Percentiles rank a stretch among this genome's conserved stretches.
phyloP scores from a whole-genome alignment of 2,113 vertebrate species.

The Tychaedon coryphoeus region DNA sequence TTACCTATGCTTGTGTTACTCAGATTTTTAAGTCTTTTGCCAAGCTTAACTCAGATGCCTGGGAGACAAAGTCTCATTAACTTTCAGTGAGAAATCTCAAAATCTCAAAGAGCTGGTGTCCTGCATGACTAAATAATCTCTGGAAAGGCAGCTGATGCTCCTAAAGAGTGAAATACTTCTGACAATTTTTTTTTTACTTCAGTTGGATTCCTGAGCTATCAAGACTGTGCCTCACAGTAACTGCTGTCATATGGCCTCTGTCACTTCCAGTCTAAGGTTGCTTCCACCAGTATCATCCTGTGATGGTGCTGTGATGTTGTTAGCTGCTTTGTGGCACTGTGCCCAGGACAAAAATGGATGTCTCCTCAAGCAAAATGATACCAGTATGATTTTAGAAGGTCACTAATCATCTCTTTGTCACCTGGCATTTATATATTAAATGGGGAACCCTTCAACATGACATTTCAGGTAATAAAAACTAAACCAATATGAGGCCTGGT shows the following conservation, averaged over 20 bases:
- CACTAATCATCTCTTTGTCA: slow-evolving; percentile 16
- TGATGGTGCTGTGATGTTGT: background rate
- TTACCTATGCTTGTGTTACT: background rate
- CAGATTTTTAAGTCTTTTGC: background rate
- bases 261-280: background rate
- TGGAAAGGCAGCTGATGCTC: background rate
- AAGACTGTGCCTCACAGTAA: background rate
- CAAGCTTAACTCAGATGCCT: background rate
- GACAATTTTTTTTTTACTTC: background rate
- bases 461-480: slow-evolving; percentile 18
- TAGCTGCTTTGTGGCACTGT: background rate
- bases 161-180: background rate
- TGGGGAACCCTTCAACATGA: background rate
- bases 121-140: background rate
- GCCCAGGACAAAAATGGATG: background rate
- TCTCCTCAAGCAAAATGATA: background rate
- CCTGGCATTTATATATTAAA: slow-evolving; percentile 40
- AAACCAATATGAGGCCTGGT: background rate
- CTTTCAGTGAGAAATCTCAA: background rate
- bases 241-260: background rate
- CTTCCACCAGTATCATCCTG: background rate
- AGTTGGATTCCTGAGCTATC: background rate
- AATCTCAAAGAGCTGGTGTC: background rate
- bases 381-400: slow-evolving; percentile 5
- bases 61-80: background rate